A percentile compares a stretch with the other conserved stretches of the same genome.
These are phyloP conservation scores for Pitangus sulphuratus DNA, from an alignment of 2,797 vertebrate genomes.

Conservation along the genomic window DNA sequence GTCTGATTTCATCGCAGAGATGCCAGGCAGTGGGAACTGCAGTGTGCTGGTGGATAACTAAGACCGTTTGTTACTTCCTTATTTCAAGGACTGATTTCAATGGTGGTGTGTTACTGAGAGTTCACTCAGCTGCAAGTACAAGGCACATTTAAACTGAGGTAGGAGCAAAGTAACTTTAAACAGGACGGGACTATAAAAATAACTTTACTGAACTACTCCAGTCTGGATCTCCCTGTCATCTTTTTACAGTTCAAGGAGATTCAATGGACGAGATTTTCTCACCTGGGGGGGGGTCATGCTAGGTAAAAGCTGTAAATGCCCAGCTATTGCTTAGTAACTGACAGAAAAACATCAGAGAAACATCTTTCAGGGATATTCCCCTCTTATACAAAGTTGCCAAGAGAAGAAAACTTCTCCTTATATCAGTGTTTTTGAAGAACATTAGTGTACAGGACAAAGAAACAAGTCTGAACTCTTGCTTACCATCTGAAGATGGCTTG, in stretches of 20 bases:
- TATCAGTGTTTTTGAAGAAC: neutral
- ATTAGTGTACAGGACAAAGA: neutral
- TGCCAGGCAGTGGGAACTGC: rapidly evolving
- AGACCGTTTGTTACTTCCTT: neutral
- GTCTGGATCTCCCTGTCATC: neutral
- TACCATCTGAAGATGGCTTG: neutral
- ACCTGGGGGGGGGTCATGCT: rapidly evolving
- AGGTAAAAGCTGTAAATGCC: neutral
- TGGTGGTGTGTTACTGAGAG: no score
- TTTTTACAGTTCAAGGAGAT: neutral
- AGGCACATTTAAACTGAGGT: neutral
- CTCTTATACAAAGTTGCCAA: neutral
- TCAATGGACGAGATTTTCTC: neutral
- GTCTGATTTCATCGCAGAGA: neutral
- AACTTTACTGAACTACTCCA: neutral
- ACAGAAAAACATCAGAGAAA: neutral
- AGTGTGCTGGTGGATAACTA: neutral
- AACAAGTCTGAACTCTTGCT: neutral
- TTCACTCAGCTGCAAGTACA: neutral
- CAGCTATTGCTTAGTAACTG: rapidly evolving
- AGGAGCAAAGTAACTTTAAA: neutral
- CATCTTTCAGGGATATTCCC: neutral
- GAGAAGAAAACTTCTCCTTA: neutral
- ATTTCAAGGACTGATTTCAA: neutral
- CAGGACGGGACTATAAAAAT: neutral